Percentiles rank a stretch among this genome's conserved stretches.
Conservation (phyloP, 2,113 vertebrate species). For the Pyrgilauda ruficollis region DNA sequence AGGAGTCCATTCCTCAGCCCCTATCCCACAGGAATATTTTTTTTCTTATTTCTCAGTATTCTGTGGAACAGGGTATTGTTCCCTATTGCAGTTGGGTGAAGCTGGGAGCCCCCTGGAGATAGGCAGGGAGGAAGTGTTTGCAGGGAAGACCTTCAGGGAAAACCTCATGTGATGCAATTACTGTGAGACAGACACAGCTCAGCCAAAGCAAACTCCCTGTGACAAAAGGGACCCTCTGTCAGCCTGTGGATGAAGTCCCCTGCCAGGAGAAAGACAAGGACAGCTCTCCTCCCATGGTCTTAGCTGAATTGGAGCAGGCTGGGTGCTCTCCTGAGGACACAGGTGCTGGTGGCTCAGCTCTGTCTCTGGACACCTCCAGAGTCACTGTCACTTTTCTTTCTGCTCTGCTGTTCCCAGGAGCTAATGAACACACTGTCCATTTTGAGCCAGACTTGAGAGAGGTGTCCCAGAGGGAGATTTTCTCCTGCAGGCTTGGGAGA, state of each 20-base stretch:
- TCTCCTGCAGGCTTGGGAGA: not conserved
- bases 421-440: not conserved
- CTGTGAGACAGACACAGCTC: not conserved
- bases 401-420: not conserved
- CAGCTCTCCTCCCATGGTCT: not conserved
- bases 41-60: not conserved
- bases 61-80: not conserved
- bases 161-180: rapidly evolving
- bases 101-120: not conserved
- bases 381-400: not conserved
- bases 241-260: not conserved
- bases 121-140: not conserved
- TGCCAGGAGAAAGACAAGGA: not conserved
- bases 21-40: not conserved
- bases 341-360: not conserved
- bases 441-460: not conserved
- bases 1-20: not conserved
- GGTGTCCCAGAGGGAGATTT: not conserved
- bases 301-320: not conserved
- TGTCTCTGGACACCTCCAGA: not conserved
- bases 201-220: not conserved
- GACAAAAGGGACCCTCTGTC: not conserved
- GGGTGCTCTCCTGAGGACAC: not conserved
- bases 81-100: not conserved
- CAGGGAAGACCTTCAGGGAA: not conserved